These are phyloP conservation scores for Eueides isabella DNA, from an alignment of 1,140 invertebrate species.

Conservation along the genomic window DNA sequence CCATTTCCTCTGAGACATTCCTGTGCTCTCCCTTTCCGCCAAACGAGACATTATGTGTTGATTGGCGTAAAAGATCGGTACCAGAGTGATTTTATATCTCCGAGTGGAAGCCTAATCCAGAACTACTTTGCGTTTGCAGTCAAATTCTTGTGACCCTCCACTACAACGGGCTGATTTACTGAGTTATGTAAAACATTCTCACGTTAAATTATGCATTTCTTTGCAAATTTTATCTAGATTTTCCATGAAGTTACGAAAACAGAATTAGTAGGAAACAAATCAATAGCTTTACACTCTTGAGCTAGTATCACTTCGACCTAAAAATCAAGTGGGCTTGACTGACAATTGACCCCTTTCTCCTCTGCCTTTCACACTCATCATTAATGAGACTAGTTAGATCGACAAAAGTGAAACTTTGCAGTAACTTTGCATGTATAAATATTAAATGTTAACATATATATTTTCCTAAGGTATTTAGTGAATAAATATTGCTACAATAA, in stretches of 20 bases:
- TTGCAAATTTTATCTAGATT: not conserved
- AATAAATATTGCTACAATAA: too few relatives aligned
- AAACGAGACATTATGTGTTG: too few relatives aligned
- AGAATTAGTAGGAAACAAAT: constrained; percentile 14
- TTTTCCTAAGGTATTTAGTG: too few relatives aligned
- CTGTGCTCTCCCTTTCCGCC: too few relatives aligned
- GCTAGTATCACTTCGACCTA: constrained; percentile 43
- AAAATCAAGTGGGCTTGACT: constrained; percentile 41
- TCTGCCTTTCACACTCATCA: constrained; percentile 36
- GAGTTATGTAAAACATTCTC: too few relatives aligned
- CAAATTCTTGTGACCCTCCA: too few relatives aligned
- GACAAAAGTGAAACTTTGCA: not conserved
- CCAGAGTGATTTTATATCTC: too few relatives aligned
- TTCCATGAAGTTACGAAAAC: not conserved
- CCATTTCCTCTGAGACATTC: too few relatives aligned
- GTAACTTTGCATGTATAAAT: not conserved
- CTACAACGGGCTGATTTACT: too few relatives aligned
- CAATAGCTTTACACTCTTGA: constrained; percentile 18
- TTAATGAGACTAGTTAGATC: constrained; percentile 35
- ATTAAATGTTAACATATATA: not conserved
- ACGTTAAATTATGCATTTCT: not conserved
- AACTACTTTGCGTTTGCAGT: too few relatives aligned
- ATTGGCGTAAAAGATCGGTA: too few relatives aligned
- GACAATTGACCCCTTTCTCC: constrained; percentile 43
- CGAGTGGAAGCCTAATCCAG: too few relatives aligned